A percentile compares a stretch with the other conserved stretches of the same genome.
phyloP scores from a whole-genome alignment of 2,888 invertebrate genomes.

The Atrina japonica region DNA sequence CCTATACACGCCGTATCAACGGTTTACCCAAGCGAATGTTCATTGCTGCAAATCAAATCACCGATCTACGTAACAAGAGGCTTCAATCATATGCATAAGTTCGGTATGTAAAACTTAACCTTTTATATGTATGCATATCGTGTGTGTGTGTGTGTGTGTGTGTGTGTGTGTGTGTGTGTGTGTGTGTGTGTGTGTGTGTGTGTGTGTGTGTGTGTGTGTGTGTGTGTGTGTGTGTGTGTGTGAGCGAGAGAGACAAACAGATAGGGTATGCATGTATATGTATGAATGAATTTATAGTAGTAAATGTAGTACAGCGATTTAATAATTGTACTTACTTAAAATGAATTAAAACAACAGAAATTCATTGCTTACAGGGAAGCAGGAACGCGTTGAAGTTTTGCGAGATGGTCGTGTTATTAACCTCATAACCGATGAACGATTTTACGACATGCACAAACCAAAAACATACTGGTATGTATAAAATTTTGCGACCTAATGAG shows the following conservation, averaged over 20 bases:
- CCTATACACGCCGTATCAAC: constrained; percentile 23
- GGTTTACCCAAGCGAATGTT: constrained; percentile 35
- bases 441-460: constrained; percentile 25
- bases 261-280: no score
- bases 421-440: constrained; percentile 28
- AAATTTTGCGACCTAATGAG: no score
- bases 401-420: constrained; percentile 27
- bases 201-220: no score
- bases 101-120: constrained; percentile 25
- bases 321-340: no score
- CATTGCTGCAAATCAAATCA: constrained; percentile 31
- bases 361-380: no score
- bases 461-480: constrained; percentile 31
- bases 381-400: constrained; percentile 31
- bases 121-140: no score
- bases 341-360: no score
- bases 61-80: constrained; percentile 40
- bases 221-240: neutral
- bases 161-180: no score
- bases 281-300: no score
- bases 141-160: no score
- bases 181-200: no score
- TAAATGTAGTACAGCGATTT: no score
- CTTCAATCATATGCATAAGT: constrained; percentile 40
- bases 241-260: constrained; percentile 1